Evolutionary conservation across 1,140 invertebrate species (phyloP).

Genomic region (Pantala flavescens): DNA sequence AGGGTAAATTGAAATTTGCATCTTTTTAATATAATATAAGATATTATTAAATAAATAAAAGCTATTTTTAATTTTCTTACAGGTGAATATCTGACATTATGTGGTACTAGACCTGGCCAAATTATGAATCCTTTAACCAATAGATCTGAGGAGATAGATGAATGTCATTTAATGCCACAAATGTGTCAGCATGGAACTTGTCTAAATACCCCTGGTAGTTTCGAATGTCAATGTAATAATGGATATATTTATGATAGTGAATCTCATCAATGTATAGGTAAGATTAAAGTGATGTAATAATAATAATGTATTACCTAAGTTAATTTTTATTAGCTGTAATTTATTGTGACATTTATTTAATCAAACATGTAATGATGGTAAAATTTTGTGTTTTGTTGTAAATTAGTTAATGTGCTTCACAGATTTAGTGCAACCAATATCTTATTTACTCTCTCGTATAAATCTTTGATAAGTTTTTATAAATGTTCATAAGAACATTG

Average conservation of each 20-base stretch:
- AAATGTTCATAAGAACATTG: too few relatives aligned
- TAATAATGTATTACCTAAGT: not conserved
- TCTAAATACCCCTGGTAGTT: slow-evolving; percentile 68
- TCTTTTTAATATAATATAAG: not conserved
- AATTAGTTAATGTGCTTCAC: too few relatives aligned
- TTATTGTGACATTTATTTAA: too few relatives aligned
- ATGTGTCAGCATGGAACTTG: slow-evolving; percentile 76
- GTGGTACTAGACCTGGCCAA: slow-evolving; percentile 37
- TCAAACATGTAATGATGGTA: too few relatives aligned
- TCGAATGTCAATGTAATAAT: slow-evolving; percentile 53
- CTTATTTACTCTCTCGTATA: too few relatives aligned
- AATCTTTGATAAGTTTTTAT: too few relatives aligned
- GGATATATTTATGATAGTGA: slow-evolving; percentile 66
- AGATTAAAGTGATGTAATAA: not conserved
- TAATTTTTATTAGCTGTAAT: too few relatives aligned
- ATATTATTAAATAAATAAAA: not conserved
- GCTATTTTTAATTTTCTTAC: slow-evolving; percentile 24
- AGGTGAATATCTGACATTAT: slow-evolving; percentile 49
- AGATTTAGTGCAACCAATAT: too few relatives aligned
- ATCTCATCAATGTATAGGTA: slow-evolving; percentile 58
- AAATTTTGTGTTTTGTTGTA: not conserved
- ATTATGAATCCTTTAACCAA: slow-evolving; percentile 64
- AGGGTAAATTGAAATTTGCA: not conserved
- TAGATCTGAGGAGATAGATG: slow-evolving; percentile 61
- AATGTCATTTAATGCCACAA: slow-evolving; percentile 70